These are phyloP conservation scores for Hippocampus abdominalis DNA, from an alignment of 2,113 vertebrate genomes.

Conservation along the genomic window DNA sequence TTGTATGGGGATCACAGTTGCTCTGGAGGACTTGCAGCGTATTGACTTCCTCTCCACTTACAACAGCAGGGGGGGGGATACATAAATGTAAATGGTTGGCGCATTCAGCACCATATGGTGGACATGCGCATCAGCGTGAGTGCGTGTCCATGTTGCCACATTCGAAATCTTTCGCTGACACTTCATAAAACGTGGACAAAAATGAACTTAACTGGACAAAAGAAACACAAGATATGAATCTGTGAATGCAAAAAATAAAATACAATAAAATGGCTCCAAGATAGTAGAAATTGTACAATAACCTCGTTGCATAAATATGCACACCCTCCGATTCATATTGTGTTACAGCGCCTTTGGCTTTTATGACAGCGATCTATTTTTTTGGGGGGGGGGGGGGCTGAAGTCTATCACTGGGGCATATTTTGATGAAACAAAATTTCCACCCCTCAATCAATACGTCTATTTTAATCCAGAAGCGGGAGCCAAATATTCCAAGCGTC, in stretches of 20 bases:
- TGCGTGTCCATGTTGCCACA: not conserved
- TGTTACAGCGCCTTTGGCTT: no score
- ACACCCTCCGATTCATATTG: no score
- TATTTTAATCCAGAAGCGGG: not conserved
- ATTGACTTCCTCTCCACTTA: conserved; percentile 59
- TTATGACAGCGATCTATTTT: no score
- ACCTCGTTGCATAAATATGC: no score
- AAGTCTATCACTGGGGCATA: no score
- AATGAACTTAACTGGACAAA: not conserved
- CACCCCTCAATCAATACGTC: no score
- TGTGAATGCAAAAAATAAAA: not conserved
- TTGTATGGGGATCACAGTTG: conserved; percentile 33
- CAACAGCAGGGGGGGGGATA: conserved; percentile 26
- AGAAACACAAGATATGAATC: not conserved
- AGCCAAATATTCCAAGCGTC: not conserved
- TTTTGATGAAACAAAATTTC: no score
- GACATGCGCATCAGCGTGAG: not conserved
- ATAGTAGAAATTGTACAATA: no score
- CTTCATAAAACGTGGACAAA: not conserved
- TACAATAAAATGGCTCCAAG: no score
- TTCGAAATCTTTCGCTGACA: not conserved
- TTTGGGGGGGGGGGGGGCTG: no score
- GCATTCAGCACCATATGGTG: conserved; percentile 34
- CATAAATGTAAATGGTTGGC: conserved; percentile 33
- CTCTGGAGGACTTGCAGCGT: conserved; percentile 37